Conservation (phyloP, 2,888 invertebrate genomes). For the Melinopterus prodromus region DNA sequence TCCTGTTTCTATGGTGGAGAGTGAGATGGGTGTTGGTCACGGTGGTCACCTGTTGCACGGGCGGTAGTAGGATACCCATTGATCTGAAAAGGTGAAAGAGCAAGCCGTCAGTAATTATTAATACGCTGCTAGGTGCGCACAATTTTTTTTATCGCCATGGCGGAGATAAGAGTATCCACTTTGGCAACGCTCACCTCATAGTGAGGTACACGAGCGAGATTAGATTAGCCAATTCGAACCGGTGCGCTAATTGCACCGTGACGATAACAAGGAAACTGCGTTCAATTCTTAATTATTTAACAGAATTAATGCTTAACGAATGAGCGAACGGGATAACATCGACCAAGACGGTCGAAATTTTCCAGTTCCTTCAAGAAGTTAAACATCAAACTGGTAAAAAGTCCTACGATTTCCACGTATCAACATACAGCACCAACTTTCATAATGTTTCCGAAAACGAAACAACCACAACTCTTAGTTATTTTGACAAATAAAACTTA, state of each 20-base stretch:
- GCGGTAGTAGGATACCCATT: slow-evolving; percentile 71
- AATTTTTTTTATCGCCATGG: not conserved
- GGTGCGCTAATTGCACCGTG: not conserved
- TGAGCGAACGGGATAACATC: too few relatives aligned
- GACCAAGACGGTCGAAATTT: too few relatives aligned
- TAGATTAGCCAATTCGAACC: not conserved
- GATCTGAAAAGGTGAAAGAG: slow-evolving; percentile 61
- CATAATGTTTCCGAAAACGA: too few relatives aligned
- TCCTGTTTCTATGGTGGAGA: slow-evolving; percentile 87
- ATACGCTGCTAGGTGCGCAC: not conserved
- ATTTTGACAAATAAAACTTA: too few relatives aligned
- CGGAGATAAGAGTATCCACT: slow-evolving; percentile 4
- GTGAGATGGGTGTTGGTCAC: slow-evolving; percentile 63
- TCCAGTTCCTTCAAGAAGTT: too few relatives aligned
- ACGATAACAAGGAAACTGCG: too few relatives aligned
- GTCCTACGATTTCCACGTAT: too few relatives aligned
- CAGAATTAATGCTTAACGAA: too few relatives aligned
- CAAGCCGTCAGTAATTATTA: slow-evolving; percentile 1
- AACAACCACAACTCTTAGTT: too few relatives aligned
- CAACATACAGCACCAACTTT: too few relatives aligned
- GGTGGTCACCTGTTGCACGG: slow-evolving; percentile 65
- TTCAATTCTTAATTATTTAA: too few relatives aligned
- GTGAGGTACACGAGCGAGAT: not conserved
- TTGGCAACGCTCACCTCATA: not conserved
- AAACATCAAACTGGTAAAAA: too few relatives aligned